A percentile compares a stretch with the other conserved stretches of the same genome.
These are phyloP conservation scores for Sciurus niger DNA, from an alignment of 2,113 vertebrate genomes.

Conservation along the genomic window DNA sequence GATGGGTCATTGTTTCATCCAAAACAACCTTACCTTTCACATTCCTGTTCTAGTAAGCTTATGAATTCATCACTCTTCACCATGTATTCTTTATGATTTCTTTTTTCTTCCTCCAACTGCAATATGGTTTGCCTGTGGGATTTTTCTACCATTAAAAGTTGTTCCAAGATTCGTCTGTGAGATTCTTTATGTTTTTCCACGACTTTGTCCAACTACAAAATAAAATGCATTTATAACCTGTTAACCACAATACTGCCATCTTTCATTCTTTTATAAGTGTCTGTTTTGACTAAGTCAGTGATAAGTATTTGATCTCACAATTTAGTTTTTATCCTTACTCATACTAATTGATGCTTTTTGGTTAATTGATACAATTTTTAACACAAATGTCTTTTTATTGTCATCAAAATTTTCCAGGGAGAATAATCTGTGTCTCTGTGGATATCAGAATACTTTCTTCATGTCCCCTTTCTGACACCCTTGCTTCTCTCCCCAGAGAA, in stretches of 20 bases:
- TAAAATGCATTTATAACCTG: conserved; percentile 73
- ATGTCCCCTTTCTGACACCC: not conserved
- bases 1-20: not conserved
- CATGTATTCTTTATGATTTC: conserved; percentile 91
- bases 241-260: conserved; percentile 53
- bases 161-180: conserved; percentile 90
- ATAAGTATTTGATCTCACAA: not conserved
- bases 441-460: not conserved
- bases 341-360: not conserved
- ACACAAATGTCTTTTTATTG: not conserved
- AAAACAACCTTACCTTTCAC: conserved; percentile 93
- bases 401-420: not conserved
- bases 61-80: conserved; percentile 92
- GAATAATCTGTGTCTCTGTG: not conserved
- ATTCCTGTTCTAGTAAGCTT: conserved; percentile 92
- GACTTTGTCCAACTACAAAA: conserved; percentile 92
- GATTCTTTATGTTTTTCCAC: conserved; percentile 91
- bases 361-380: not conserved
- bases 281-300: conserved; percentile 50
- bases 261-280: conserved; percentile 50
- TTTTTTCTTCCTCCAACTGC: conserved; percentile 92
- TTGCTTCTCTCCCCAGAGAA: conserved; percentile 20
- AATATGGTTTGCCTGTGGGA: conserved; percentile 90
- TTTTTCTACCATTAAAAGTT: conserved; percentile 91
- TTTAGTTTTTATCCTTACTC: conserved; percentile 48